Evolutionary conservation across 2,888 invertebrate genomes (phyloP).

Genomic region (Brenthis ino): DNA sequence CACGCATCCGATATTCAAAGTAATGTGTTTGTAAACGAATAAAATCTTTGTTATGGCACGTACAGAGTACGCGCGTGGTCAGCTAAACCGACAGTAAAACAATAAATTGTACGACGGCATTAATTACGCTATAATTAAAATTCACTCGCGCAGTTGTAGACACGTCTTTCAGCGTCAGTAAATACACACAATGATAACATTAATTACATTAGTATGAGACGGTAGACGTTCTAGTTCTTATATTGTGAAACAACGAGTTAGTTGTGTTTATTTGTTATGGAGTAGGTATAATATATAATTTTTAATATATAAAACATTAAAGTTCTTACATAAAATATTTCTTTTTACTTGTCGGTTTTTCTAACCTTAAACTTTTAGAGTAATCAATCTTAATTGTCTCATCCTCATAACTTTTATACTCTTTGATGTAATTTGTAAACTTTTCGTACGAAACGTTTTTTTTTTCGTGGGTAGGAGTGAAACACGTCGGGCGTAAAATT

Average conservation of each 20-base stretch:
- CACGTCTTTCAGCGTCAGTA: not conserved
- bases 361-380: slow-evolving; percentile 3
- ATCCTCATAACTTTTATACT: slow-evolving; percentile 9
- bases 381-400: slow-evolving; percentile 16
- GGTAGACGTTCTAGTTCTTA: not conserved
- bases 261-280: not conserved
- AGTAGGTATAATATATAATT: too few species aligned
- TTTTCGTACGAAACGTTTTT: too few species aligned
- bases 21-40: slow-evolving; percentile 40
- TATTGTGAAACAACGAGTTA: not conserved
- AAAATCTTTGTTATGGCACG: slow-evolving; percentile 39
- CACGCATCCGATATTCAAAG: slow-evolving; percentile 14
- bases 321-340: not conserved
- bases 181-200: not conserved
- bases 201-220: not conserved
- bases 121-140: slow-evolving; percentile 27
- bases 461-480: too few species aligned
- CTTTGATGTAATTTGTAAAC: slow-evolving; percentile 12
- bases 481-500: too few species aligned
- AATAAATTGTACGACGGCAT: slow-evolving; percentile 29
- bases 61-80: slow-evolving; percentile 27
- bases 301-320: not conserved
- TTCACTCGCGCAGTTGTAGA: slow-evolving; percentile 10
- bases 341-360: not conserved
- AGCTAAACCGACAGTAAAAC: slow-evolving; percentile 32